Base-by-base conservation (phyloP, 2,888 invertebrate genomes). In the Bedellia somnulentella region DNA sequence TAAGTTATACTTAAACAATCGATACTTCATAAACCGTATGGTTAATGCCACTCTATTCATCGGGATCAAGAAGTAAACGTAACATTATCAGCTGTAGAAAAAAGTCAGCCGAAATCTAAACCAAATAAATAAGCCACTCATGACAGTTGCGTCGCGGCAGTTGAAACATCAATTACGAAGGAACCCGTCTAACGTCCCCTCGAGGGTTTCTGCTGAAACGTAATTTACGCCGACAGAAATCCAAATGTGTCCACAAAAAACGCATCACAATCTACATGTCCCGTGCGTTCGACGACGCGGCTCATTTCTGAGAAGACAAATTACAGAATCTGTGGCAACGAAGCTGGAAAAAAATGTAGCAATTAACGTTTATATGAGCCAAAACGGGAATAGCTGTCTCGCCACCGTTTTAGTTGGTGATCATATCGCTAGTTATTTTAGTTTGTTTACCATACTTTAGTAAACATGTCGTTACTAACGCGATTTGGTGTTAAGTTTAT, bases 271-370 rank as follows among this genome's bases (percentile, higher is more conserved):
- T 64, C 66, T 63, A 66, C 67, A 67, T 66, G 68, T 68, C 71
- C 48, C 59, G 54, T 56, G 61, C 61, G 60, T 63, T 57, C 67
- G 73, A 70, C 70, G 73, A 75, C 71, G 67, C 70, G 73, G 59
- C 71, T 71, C 73, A 73, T 75, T 75, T 75, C 73, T 70, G 49
- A 47, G 73, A 75, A 75, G 73, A 75, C 73, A 75, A 75, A 75
- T 75, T 67, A 73, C 71, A 46, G 59, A 64, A 68, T 63, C 62
- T 57, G 46, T 52, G 60, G 57, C 62, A 58, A 61, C 49, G 54
- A 57, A 47, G 58, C 59, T 55, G 52, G 55, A 57, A 32, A 67
- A 71, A 71, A 73, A 71, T 60, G 60, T 61, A 56, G 70, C 71
- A 75, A 73, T 73, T 75, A 75, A 73, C 66, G 51, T 53, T 50